A percentile compares a stretch with the other conserved stretches of the same genome.
phyloP scores from a whole-genome alignment of 2,797 vertebrate genomes.

The Botia kubotai region DNA sequence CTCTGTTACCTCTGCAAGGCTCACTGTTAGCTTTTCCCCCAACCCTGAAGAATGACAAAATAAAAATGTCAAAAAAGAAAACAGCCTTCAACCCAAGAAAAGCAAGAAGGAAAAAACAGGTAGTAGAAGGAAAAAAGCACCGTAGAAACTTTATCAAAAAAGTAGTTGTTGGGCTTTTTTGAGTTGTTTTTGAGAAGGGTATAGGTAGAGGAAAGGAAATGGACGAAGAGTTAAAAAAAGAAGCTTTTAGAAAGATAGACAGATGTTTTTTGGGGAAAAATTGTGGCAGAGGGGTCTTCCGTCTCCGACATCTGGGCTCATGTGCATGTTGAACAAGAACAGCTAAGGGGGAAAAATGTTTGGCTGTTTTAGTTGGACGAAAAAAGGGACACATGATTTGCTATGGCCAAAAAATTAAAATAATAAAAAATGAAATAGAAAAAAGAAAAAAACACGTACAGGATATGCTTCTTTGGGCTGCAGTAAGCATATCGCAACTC shows the following conservation, averaged over 20 bases:
- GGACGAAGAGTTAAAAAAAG: conserved; percentile 86
- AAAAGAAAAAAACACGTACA: conserved; percentile 78
- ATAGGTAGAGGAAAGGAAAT: conserved; percentile 91
- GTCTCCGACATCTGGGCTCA: conserved; percentile 92
- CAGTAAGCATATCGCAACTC: conserved; percentile 94
- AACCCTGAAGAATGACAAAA: conserved; percentile 92
- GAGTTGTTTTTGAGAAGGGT: conserved; percentile 73
- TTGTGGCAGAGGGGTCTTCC: conserved; percentile 88
- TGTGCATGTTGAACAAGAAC: conserved; percentile 97
- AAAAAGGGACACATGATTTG: conserved; percentile 99
- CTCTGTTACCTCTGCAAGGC: conserved; percentile 80
- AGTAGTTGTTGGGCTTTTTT: conserved; percentile 92
- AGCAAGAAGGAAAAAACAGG: conserved; percentile 85
- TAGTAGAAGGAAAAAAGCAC: conserved; percentile 86
- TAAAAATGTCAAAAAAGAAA: conserved; percentile 91
- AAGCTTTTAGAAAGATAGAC: conserved; percentile 90
- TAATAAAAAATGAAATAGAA: conserved; percentile 1
- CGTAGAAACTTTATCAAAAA: conserved; percentile 90
- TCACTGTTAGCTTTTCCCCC: conserved; percentile 87
- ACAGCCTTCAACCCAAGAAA: conserved; percentile 90
- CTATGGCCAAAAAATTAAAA: conserved; percentile 85
- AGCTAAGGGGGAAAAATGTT: conserved; percentile 99
- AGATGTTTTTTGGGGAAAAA: conserved; percentile 67
- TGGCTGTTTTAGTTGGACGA: conserved; percentile 98
- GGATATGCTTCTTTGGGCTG: conserved; percentile 96